Base-by-base conservation (phyloP, 2,888 invertebrate genomes). In the Sinhomidia bicolor region DNA sequence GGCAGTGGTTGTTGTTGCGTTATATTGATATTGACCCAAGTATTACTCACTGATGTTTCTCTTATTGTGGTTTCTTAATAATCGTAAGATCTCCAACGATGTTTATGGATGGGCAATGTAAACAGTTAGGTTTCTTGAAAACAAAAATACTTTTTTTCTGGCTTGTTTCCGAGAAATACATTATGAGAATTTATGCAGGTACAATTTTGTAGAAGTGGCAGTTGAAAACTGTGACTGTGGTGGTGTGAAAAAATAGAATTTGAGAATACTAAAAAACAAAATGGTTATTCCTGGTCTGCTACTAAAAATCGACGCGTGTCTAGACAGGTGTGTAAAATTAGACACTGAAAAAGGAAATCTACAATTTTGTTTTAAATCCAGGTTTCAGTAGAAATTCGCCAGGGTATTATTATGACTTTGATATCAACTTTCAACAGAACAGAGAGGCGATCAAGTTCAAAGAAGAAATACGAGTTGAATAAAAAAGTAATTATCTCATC, bases 261-360 rank as follows among this genome's bases (percentile, higher is more conserved):
- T n/a, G n/a, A n/a, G n/a, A n/a, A n/a, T n/a, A n/a, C n/a, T n/a
- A n/a, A n/a, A n/a, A n/a, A n/a, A n/a, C n/a, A n/a, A n/a, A n/a
- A n/a, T n/a, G n/a, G n/a, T n/a, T n/a, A n/a, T n/a, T n/a, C n/a
- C n/a, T n/a, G n/a, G n/a, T n/a, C n/a, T n/a, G n/a, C n/a, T n/a
- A n/a, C n/a, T n/a, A n/a, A n/a, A n/a, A n/a, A 7, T 41, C 68
- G 36, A 68, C 41, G 9, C 68, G 68, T 41, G 68, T 68, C 68
- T 68, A 36, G 68, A 74, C 74, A 74, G 47, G 47, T 76, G 76
- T 6, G 12, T 14, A 7, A 41, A 71, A 71, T 14, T 14, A n/a
- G 12, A 29, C n/a, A 12, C 26, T 7, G 51, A n/a, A 29, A 76
- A 76, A 76, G 76, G 76, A 76, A 76, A 76, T 76, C 6, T 0